Conservation (phyloP, 2,797 vertebrate genomes). For the Anguilla marmorata region DNA sequence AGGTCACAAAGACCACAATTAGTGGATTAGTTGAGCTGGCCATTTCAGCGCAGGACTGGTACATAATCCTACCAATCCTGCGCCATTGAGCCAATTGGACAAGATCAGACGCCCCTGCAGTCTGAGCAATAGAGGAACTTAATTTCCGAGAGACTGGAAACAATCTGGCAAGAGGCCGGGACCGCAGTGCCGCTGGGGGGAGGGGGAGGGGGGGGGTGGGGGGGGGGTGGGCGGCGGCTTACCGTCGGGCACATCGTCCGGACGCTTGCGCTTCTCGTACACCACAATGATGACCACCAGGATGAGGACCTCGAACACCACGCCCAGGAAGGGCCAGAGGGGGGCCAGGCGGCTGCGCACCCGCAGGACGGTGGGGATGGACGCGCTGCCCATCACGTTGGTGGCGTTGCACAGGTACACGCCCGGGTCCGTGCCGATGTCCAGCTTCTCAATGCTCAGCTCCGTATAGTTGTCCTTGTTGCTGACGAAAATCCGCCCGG, state of each 20-base stretch:
- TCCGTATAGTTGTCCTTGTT: conserved; percentile 93
- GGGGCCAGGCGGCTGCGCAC: conserved; percentile 94
- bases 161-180: background rate
- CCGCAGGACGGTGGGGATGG: conserved; percentile 81
- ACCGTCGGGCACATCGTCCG: conserved; percentile 96
- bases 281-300: conserved; percentile 94
- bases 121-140: background rate
- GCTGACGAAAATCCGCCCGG: conserved; percentile 82
- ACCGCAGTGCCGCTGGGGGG: background rate
- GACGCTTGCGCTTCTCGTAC: conserved; percentile 98
- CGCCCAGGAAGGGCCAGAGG: conserved; percentile 94
- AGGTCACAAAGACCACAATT: background rate
- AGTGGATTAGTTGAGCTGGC: background rate
- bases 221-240: conserved; percentile 57
- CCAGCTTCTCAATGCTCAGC: conserved; percentile 84
- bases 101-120: background rate
- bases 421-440: conserved; percentile 86
- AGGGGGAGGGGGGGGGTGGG: background rate
- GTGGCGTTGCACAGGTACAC: conserved; percentile 92
- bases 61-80: background rate
- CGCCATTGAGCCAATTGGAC: background rate
- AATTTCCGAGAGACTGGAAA: background rate
- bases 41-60: background rate
- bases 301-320: conserved; percentile 92
- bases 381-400: conserved; percentile 76